phyloP scores from a whole-genome alignment of 2,113 vertebrate genomes.

The Erpornis zantholeuca region DNA sequence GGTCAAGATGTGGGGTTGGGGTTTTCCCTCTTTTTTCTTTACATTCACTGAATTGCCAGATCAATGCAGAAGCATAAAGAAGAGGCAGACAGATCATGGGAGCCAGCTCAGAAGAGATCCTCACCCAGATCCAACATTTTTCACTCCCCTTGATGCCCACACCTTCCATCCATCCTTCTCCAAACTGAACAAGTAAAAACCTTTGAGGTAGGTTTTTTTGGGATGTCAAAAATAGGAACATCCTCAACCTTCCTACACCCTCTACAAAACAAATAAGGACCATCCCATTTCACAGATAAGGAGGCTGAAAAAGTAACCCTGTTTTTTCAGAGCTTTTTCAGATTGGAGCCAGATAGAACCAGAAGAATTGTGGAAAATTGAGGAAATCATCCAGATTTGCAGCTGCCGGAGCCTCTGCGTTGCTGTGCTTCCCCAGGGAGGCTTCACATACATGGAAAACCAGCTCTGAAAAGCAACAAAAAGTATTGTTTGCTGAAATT shows the following conservation, averaged over 20 bases:
- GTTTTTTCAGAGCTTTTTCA: background rate
- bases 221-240: background rate
- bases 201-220: accelerated
- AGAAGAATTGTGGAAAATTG: background rate
- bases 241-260: background rate
- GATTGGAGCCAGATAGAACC: background rate
- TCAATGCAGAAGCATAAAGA: background rate
- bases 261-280: background rate
- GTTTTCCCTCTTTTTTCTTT: background rate
- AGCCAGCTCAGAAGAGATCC: background rate
- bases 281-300: background rate
- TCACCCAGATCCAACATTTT: background rate
- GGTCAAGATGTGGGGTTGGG: background rate
- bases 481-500: background rate
- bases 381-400: background rate
- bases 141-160: background rate
- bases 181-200: background rate
- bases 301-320: background rate
- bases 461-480: background rate
- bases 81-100: background rate
- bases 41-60: background rate
- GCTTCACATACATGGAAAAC: background rate
- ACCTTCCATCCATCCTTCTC: background rate
- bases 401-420: background rate
- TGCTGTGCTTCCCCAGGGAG: background rate